phyloP scores from a whole-genome alignment of 1,140 invertebrate genomes.

The Apis cerana region DNA sequence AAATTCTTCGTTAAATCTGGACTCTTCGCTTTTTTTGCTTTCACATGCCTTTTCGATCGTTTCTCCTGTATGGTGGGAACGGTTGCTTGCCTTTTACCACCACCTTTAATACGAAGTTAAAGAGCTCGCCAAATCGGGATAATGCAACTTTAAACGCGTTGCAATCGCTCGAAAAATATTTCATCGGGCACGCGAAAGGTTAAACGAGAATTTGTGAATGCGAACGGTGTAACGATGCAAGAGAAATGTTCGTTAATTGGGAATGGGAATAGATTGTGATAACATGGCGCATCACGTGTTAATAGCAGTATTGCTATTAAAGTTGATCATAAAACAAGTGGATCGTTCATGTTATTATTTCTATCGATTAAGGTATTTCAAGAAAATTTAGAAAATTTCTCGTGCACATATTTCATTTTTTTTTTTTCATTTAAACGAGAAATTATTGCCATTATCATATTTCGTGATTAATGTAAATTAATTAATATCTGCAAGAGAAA shows the following conservation, averaged over 20 bases:
- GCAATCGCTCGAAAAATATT: neutral
- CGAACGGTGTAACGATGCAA: neutral
- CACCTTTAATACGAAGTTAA: slow-evolving; percentile 19
- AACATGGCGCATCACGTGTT: neutral
- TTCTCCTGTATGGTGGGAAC: neutral
- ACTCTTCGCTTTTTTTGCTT: too few species aligned
- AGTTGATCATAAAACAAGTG: neutral
- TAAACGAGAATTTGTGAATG: slow-evolving; percentile 8
- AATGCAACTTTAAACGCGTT: slow-evolving; percentile 34
- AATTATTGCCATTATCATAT: too few species aligned
- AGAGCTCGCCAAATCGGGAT: neutral
- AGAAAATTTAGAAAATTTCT: too few species aligned
- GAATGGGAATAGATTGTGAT: neutral
- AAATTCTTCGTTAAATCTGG: too few species aligned
- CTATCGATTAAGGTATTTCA: too few species aligned
- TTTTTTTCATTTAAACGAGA: too few species aligned
- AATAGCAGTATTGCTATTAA: too few species aligned
- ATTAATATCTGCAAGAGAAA: too few species aligned
- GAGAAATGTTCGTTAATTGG: neutral
- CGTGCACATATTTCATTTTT: too few species aligned
- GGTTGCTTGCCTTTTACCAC: neutral
- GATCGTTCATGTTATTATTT: too few species aligned
- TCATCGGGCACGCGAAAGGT: neutral
- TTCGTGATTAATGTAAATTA: too few species aligned
- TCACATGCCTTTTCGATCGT: neutral